Evolutionary conservation across 2,888 invertebrate species (phyloP).

Genomic region (Brachypalpus laphriformis): DNA sequence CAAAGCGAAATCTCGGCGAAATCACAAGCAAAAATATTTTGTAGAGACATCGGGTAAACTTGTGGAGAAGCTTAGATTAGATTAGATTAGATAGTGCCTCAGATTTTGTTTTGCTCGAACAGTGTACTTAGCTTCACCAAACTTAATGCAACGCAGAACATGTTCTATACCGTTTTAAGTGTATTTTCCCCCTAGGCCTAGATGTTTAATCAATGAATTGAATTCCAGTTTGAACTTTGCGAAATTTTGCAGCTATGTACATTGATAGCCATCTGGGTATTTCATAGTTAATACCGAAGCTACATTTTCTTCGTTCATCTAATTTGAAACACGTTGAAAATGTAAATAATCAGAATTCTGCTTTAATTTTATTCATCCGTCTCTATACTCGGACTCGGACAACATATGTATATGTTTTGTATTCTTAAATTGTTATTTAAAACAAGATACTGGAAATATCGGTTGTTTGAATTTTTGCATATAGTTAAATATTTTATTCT

Average conservation of each 20-base stretch:
- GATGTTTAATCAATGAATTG: background rate
- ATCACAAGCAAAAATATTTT: no score
- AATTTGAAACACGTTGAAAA: conserved; percentile 47
- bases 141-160: background rate
- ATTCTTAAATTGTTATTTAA: conserved; percentile 64
- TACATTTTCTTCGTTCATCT: conserved; percentile 27
- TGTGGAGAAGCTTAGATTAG: no score
- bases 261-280: background rate
- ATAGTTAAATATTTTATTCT: conserved; percentile 43
- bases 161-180: background rate
- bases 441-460: conserved; percentile 72
- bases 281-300: background rate
- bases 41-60: no score
- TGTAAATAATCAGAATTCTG: conserved; percentile 49
- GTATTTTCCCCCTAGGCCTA: no score
- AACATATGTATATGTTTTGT: conserved; percentile 17
- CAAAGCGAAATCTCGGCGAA: no score
- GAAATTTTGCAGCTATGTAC: background rate
- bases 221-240: background rate
- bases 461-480: conserved; percentile 67
- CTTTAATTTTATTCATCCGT: conserved; percentile 57
- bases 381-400: conserved; percentile 23
- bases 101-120: no score
- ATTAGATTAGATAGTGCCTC: no score
- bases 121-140: no score